Base-by-base conservation (phyloP, 92 coral and sea anemone genomes). In the Palythoa caribaeorum region DNA sequence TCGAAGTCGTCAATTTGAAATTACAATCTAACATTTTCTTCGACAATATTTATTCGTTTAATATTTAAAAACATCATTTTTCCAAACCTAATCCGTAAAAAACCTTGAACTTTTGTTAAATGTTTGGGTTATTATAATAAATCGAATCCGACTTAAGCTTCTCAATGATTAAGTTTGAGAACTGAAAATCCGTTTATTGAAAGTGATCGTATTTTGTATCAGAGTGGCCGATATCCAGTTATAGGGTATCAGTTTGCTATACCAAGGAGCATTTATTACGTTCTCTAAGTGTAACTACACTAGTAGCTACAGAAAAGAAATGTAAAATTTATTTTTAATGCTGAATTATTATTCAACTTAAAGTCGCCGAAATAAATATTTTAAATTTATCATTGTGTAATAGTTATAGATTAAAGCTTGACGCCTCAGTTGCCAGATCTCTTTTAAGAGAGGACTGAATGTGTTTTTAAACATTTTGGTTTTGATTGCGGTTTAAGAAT, bases 91-190 rank as follows among this genome's bases (percentile, higher is more conserved):
- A n/a, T 47, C 60, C 59, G 38, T 80, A 60, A 65, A 48, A 80
- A 80, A 9, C 17, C n/a, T 62, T 4, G 44, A 16, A 5, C 70
- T 13, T 80, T 44, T 80, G 38, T 47, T 62, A 13, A 39, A 40
- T 39, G 75, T 66, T 80, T 80, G 85, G 16, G 60, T 55, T 53
- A 53, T 76, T 19, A 51, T 52, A 62, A 62, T 9, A 44, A 19
- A 65, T 47, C 14, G 36, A 17, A 40, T 39, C 47, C 13, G 17
- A 54, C 12, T 38, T 79, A 37, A 38, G 75, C 2, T 13, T 50
- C 28, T 4, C 0, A 69, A 10, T 40, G 40, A 80, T 39, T 50
- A 40, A 3, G 60, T 79, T 13, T 6, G 9, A 21, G 28, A 48
- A 16, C 38, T 40, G 71, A 38, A 37, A 17, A 38, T 59, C 70